phyloP scores from a whole-genome alignment of 2,888 invertebrate genomes.

The Brachypalpus laphriformis region DNA sequence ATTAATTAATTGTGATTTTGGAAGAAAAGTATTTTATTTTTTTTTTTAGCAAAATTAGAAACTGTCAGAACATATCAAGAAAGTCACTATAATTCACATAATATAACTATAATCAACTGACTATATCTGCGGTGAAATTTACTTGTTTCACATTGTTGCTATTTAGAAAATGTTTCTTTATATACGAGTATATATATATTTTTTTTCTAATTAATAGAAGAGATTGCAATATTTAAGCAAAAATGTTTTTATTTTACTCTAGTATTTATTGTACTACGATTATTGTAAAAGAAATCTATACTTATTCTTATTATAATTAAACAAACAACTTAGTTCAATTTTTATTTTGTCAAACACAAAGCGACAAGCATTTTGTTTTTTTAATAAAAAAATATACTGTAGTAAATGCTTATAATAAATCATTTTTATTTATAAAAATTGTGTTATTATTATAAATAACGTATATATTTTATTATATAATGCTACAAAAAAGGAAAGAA shows the following conservation, averaged over 20 bases:
- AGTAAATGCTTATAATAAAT: slow-evolving; percentile 22
- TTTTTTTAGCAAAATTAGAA: background rate
- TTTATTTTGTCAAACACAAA: slow-evolving; percentile 30
- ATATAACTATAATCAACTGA: slow-evolving; percentile 34
- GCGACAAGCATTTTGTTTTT: slow-evolving; percentile 21
- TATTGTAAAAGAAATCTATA: slow-evolving; percentile 12
- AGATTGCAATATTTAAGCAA: slow-evolving; percentile 48
- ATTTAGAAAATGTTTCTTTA: background rate
- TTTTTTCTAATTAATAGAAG: slow-evolving; percentile 9
- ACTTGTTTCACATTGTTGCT: background rate
- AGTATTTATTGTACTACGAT: slow-evolving; percentile 19
- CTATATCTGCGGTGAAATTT: slow-evolving; percentile 26
- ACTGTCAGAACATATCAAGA: slow-evolving; percentile 17
- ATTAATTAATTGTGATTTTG: background rate
- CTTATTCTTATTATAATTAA: background rate
- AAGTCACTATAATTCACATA: background rate
- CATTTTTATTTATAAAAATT: slow-evolving; percentile 27
- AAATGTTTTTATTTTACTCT: slow-evolving; percentile 10
- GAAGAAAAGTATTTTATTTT: background rate
- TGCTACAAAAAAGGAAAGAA: background rate
- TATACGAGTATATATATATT: slow-evolving; percentile 1
- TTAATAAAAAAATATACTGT: slow-evolving; percentile 19
- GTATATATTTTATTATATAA: slow-evolving; percentile 32
- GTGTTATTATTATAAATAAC: slow-evolving; percentile 27
- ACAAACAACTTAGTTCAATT: slow-evolving; percentile 35